phyloP scores from a whole-genome alignment of 2,113 vertebrate genomes.

The Cyprinodon brontotheroides region DNA sequence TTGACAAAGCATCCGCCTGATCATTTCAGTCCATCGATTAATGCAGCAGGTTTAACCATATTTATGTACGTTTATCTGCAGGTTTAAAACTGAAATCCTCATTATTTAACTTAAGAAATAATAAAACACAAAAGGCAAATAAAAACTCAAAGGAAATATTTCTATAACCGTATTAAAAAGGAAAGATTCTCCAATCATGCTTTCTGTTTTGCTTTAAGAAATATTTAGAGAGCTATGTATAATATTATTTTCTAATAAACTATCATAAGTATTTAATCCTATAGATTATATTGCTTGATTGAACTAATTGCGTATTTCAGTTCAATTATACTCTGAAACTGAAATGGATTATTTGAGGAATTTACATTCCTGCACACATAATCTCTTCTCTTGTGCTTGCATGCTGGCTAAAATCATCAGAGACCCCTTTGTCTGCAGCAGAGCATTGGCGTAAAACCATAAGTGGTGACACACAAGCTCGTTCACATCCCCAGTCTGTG shows the following conservation, averaged over 20 bases:
- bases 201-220: too few relatives aligned
- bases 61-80: background rate
- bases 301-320: background rate
- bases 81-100: background rate
- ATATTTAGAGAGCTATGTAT: background rate
- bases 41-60: background rate
- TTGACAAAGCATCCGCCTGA: background rate
- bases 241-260: background rate
- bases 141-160: background rate
- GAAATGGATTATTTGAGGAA: constrained; percentile 55
- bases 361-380: constrained; percentile 67
- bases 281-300: background rate
- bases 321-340: constrained; percentile 30
- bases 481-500: constrained; percentile 16
- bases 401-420: constrained; percentile 45
- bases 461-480: constrained; percentile 28
- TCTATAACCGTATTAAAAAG: background rate
- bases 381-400: constrained; percentile 52
- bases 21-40: background rate
- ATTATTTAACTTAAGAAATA: background rate
- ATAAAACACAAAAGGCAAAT: background rate
- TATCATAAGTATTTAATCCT: background rate
- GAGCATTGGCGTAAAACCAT: constrained; percentile 37
- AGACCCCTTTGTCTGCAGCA: constrained; percentile 51
- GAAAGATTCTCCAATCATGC: too few relatives aligned